Conservation (phyloP, 2,797 vertebrate species). For the Myripristis murdjan region DNA sequence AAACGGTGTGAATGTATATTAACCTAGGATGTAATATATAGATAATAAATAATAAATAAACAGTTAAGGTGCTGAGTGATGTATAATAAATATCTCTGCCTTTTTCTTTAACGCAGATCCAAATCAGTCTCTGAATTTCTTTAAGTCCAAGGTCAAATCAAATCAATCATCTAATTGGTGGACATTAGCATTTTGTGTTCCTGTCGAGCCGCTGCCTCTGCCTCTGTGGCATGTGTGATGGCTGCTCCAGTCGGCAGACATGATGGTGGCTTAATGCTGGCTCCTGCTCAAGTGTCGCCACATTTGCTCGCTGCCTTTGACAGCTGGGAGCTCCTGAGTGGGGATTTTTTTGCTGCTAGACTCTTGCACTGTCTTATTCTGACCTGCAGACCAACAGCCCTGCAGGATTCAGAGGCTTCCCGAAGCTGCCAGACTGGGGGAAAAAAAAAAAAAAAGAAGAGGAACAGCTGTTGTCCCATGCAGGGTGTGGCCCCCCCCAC, state of each 20-base stretch:
- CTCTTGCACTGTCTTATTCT: constrained; percentile 40
- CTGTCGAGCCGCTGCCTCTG: too few species aligned
- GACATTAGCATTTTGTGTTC: not conserved
- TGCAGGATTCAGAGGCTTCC: constrained; percentile 29
- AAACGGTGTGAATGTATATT: too few species aligned
- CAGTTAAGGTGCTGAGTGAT: too few species aligned
- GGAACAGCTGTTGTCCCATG: constrained; percentile 66
- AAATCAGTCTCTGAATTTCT: too few species aligned
- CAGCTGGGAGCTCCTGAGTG: constrained; percentile 65
- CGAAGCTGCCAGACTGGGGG: constrained; percentile 16
- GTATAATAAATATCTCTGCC: too few species aligned
- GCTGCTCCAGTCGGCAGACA: constrained; percentile 24
- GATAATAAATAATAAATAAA: too few species aligned
- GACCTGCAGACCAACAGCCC: constrained; percentile 5
- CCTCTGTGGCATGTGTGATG: not conserved
- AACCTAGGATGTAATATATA: too few species aligned
- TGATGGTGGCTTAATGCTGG: constrained; percentile 41
- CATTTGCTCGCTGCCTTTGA: constrained; percentile 62
- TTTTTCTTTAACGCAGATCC: not conserved
- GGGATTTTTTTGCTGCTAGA: constrained; percentile 41
- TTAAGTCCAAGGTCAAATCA: not conserved
- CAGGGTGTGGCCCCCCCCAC: constrained; percentile 23
- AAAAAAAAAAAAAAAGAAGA: constrained; percentile 32
- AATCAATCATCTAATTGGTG: not conserved
- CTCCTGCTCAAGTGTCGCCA: constrained; percentile 53